Evolutionary conservation across 2,888 invertebrate genomes (phyloP).

Genomic region (Achlya flavicornis): DNA sequence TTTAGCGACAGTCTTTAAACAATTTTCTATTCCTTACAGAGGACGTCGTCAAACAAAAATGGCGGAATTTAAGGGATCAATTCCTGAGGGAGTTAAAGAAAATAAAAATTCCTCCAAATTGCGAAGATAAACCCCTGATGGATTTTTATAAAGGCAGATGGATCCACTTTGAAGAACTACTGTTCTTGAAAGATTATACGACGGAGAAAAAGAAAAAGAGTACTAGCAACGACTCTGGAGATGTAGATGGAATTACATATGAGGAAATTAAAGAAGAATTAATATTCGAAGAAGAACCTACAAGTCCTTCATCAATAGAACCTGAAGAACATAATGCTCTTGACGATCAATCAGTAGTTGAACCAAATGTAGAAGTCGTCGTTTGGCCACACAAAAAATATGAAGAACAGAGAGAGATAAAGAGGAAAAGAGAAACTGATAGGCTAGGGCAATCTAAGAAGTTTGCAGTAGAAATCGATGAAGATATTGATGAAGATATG

Average conservation of each 20-base stretch:
- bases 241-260: background rate
- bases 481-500: constrained; percentile 33
- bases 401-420: constrained; percentile 4
- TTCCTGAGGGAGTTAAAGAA: constrained; percentile 36
- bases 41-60: constrained; percentile 37
- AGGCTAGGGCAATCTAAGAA: background rate
- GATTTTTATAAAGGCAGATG: constrained; percentile 40
- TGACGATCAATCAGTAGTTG: background rate
- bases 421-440: background rate
- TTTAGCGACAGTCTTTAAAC: background rate
- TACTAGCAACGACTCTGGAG: background rate
- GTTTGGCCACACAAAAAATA: background rate
- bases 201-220: background rate
- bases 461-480: constrained; percentile 13
- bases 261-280: background rate
- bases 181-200: constrained; percentile 31
- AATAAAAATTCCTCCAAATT: constrained; percentile 20
- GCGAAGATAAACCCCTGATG: constrained; percentile 26
- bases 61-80: constrained; percentile 43
- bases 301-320: background rate
- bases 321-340: background rate
- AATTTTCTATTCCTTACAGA: constrained; percentile 34
- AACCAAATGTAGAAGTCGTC: constrained; percentile 1
- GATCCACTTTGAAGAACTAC: constrained; percentile 35
- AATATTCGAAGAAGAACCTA: background rate